Evolutionary conservation across 2,113 vertebrate species (phyloP).

Genomic region (Phaethon lepturus): DNA sequence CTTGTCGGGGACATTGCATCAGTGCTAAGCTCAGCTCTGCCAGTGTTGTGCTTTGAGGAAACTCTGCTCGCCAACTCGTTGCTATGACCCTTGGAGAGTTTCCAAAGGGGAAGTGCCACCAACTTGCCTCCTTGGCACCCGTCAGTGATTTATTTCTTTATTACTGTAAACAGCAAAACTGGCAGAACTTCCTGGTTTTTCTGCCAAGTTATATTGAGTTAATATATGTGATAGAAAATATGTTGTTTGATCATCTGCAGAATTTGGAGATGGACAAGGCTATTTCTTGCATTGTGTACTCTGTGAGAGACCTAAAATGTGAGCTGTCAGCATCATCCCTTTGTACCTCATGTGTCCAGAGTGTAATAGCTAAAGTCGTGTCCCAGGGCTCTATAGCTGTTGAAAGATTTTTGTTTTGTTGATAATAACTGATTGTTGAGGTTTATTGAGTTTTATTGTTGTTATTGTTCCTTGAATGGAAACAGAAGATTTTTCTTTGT

Average conservation of each 20-base stretch:
- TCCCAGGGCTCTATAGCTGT: not conserved
- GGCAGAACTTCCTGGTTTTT: not conserved
- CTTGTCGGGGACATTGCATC: not conserved
- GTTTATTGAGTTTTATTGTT: not conserved
- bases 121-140: not conserved
- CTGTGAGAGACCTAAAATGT: accelerated
- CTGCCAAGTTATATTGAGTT: not conserved
- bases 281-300: not conserved
- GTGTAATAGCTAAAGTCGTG: not conserved
- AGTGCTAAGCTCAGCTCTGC: not conserved
- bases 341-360: not conserved
- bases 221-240: not conserved
- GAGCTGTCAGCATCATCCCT: not conserved
- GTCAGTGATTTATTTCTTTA: not conserved
- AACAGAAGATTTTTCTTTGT: not conserved
- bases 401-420: not conserved
- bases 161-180: not conserved
- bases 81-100: not conserved
- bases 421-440: not conserved
- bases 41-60: not conserved
- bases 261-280: not conserved
- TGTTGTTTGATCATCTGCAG: not conserved
- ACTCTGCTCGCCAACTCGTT: accelerated
- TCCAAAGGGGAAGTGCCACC: not conserved
- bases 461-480: not conserved